Conservation (phyloP, 2,113 vertebrate species). For the Tylochromis polylepis region DNA sequence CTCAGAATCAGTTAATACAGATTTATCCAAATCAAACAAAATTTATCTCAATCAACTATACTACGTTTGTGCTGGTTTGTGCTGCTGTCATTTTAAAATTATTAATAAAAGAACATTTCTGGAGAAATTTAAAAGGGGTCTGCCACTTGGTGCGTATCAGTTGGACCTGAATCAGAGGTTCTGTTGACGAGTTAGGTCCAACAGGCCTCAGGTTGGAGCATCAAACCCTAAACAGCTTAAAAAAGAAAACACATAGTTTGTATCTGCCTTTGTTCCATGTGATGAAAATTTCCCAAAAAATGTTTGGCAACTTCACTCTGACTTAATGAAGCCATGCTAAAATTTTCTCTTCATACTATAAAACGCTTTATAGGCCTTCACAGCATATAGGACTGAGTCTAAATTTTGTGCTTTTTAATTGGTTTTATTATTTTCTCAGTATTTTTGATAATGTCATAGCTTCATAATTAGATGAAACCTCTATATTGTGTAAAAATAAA, state of each 20-base stretch:
- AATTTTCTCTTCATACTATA: too few relatives aligned
- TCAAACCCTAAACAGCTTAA: not conserved
- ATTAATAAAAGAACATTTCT: not conserved
- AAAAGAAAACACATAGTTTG: not conserved
- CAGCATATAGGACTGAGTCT: not conserved
- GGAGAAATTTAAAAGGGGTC: not conserved
- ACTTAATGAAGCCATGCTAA: too few relatives aligned
- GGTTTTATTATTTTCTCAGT: not conserved
- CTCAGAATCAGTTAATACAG: not conserved
- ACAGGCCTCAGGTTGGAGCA: not conserved
- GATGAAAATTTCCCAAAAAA: not conserved
- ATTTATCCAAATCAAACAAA: not conserved
- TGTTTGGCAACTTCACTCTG: too few relatives aligned
- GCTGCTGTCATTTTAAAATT: not conserved
- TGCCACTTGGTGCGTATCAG: not conserved
- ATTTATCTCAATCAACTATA: not conserved
- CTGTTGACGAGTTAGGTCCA: not conserved
- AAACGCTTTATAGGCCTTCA: too few relatives aligned
- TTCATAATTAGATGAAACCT: not conserved
- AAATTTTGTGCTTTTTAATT: not conserved
- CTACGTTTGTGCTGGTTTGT: rapidly evolving
- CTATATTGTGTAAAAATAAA: too few relatives aligned
- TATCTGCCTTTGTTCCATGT: not conserved
- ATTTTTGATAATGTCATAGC: not conserved
- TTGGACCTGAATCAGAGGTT: not conserved